phyloP scores from a whole-genome alignment of 1,140 invertebrate genomes.

The Drosophila insularis region DNA sequence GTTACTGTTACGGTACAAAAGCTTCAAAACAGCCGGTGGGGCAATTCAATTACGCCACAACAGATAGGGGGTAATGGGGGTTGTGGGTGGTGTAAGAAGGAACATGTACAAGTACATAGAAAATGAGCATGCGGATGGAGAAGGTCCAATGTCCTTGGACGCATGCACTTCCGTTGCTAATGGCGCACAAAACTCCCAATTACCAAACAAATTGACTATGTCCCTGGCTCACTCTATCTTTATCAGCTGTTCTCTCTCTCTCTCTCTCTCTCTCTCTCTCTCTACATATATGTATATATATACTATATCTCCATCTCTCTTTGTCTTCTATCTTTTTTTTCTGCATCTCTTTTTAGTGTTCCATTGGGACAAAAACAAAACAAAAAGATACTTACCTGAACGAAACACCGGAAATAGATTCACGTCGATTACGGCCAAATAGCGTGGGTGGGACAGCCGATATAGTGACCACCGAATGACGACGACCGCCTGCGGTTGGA shows the following conservation, averaged over 20 bases:
- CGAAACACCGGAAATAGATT: conserved; percentile 89
- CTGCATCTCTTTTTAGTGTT: background rate
- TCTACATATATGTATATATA: too few species aligned
- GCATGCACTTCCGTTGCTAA: conserved; percentile 41
- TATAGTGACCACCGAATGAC: conserved; percentile 92
- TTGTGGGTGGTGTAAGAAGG: background rate
- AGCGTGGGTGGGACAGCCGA: conserved; percentile 89
- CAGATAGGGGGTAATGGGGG: conserved; percentile 2
- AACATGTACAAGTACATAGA: background rate
- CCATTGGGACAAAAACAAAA: background rate
- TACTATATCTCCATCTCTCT: background rate
- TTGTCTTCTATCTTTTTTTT: background rate
- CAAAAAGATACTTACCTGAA: conserved; percentile 58
- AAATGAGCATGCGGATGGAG: background rate
- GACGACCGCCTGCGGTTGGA: conserved; percentile 87
- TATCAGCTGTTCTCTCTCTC: background rate
- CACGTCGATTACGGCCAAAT: conserved; percentile 90
- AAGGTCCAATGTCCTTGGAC: conserved; percentile 1
- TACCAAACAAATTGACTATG: conserved; percentile 34
- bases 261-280: background rate
- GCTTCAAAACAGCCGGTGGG: conserved; percentile 54
- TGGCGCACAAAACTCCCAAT: conserved; percentile 53
- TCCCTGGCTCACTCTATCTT: background rate
- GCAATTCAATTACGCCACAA: conserved; percentile 64
- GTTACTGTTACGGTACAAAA: conserved; percentile 61